Conservation (phyloP, 2,113 vertebrate species). For the Gallinago media region DNA sequence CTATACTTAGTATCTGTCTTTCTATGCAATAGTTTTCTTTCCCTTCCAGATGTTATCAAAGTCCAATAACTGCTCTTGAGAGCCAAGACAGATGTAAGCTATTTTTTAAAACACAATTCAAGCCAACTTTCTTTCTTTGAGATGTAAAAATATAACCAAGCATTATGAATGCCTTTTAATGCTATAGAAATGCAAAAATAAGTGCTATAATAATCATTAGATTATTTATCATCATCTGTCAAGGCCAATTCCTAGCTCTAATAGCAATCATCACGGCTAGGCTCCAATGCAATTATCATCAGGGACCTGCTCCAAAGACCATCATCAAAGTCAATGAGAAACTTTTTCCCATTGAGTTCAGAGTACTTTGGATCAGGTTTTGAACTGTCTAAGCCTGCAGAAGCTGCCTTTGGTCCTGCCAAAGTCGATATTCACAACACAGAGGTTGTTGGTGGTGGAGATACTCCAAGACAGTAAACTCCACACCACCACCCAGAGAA, state of each 20-base stretch:
- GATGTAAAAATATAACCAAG: conserved; percentile 58
- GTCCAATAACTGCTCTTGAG: conserved; percentile 39
- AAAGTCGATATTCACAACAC: not conserved
- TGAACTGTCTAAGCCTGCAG: not conserved
- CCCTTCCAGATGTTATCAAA: conserved; percentile 54
- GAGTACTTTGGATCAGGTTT: not conserved
- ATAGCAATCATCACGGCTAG: not conserved
- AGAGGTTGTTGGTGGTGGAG: not conserved
- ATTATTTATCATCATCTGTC: conserved; percentile 43
- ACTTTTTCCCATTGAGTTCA: conserved; percentile 22
- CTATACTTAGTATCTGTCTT: conserved; percentile 47
- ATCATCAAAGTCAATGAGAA: conserved; percentile 4
- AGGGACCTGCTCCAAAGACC: conserved; percentile 44
- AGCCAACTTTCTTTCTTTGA: conserved; percentile 59
- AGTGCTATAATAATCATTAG: conserved; percentile 27
- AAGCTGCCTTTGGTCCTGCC: not conserved
- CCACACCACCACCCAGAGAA: not conserved
- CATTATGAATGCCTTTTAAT: conserved; percentile 56
- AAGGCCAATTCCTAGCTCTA: conserved; percentile 27
- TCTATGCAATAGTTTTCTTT: conserved; percentile 22
- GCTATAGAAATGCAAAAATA: conserved; percentile 59
- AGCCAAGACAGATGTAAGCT: conserved; percentile 67
- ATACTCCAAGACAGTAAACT: not conserved
- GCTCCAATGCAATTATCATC: conserved; percentile 32
- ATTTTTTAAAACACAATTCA: conserved; percentile 47